These are phyloP conservation scores for Netelia melanura DNA, from an alignment of 2,888 invertebrate genomes.

Conservation along the genomic window DNA sequence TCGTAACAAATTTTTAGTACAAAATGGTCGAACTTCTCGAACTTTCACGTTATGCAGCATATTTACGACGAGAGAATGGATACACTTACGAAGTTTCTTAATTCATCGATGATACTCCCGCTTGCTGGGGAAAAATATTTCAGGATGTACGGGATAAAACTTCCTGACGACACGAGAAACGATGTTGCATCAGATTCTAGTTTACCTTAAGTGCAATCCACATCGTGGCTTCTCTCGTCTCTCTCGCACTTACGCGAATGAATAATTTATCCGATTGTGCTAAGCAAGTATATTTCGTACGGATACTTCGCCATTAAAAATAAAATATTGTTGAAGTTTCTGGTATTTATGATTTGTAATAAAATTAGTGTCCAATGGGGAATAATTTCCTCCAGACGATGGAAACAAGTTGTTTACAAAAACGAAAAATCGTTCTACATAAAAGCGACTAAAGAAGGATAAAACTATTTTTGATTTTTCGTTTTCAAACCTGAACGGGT, in stretches of 20 bases:
- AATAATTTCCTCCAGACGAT: too few species aligned
- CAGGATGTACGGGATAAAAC: conserved; percentile 66
- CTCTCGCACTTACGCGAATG: conserved; percentile 74
- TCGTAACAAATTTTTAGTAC: not conserved
- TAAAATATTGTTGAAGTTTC: conserved; percentile 9
- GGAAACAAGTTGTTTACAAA: too few species aligned
- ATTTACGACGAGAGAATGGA: not conserved
- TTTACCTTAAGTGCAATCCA: conserved; percentile 79
- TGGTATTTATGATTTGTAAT: too few species aligned
- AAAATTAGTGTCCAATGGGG: too few species aligned
- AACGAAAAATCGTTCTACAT: too few species aligned
- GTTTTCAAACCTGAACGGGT: too few species aligned
- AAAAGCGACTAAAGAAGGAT: too few species aligned
- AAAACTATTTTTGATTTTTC: too few species aligned
- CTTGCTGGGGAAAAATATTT: conserved; percentile 64
- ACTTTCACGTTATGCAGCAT: not conserved
- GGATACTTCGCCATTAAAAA: conserved; percentile 18
- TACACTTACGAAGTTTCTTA: conserved; percentile 31
- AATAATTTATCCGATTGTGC: conserved; percentile 75
- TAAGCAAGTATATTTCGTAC: conserved; percentile 38
- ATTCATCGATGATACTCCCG: conserved; percentile 4
- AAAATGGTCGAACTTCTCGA: not conserved
- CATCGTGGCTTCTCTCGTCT: conserved; percentile 55
- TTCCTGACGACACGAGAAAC: conserved; percentile 79
- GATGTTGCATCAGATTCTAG: conserved; percentile 84